Evolutionary conservation across 2,888 invertebrate species (phyloP), one percentile per base, ranked within the genome.

Genomic region (Mimas tiliae): DNA sequence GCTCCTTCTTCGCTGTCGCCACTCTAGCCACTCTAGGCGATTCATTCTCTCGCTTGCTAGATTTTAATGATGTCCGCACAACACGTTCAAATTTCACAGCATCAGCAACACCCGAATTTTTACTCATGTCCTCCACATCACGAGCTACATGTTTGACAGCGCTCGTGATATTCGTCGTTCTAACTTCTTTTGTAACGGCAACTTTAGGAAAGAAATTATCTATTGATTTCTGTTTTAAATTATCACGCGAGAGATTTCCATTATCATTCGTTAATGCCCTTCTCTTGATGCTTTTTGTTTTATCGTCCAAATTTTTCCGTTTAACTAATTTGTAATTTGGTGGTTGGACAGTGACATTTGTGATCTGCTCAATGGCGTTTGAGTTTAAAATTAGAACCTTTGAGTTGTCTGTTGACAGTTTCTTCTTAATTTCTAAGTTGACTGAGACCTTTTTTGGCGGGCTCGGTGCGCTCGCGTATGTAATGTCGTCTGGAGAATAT

Each of bases 381-480:
- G 90, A 89, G 68, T 93, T 93, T 81, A 92, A 92, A 93, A 90
- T 90, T 83, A 91, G 93, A 93, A 93, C 84, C 82, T 87, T 91
- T 75, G 83, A 74, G 79, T 86, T 82, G 71, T 75, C 74, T 69
- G 69, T 58, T 80, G 87, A 79, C 79, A 81, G 69, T 70, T 86
- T 90, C 80, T 86, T 92, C 87, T 91, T 91, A 74, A 91, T 88
- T 87, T 91, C 90, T 77, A 92, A 75, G 74, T 84, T 90, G 79
- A 92, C 85, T 79, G 86, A 74, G 45, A 89, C 82, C 67, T 85
- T 87, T 70, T 88, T 90, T 76, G 68, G 72, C 67, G 81, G 68
- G 64, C 65, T 80, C 9, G 68, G 58, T 47, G 67, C 70, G 65
- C 76, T 70, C 73, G 79, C 77, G 70, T 81, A 79, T 79, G 84